Evolutionary conservation across 2,797 vertebrate genomes (phyloP).

Genomic region (Eremophila alpestris): DNA sequence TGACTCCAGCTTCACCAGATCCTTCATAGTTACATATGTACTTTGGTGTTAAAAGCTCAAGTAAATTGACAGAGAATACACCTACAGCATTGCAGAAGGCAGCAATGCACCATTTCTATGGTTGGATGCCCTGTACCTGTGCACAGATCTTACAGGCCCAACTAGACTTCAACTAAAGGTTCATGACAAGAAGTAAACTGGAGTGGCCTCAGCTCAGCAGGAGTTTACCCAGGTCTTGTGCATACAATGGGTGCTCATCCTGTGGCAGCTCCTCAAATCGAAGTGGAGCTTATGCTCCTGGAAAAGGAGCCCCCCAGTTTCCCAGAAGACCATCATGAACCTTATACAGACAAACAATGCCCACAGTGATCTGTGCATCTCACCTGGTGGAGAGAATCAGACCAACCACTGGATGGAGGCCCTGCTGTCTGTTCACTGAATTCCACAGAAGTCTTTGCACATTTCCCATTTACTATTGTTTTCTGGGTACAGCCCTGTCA

Average conservation of each 20-base stretch:
- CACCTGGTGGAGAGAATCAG: not conserved
- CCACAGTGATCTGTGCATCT: not conserved
- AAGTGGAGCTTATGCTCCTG: not conserved
- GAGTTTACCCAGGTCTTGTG: not conserved
- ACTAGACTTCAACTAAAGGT: not conserved
- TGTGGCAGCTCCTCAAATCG: not conserved
- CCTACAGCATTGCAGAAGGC: not conserved
- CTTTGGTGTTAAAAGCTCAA: not conserved
- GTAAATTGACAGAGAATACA: not conserved
- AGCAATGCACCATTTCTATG: rapidly evolving
- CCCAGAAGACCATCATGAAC: not conserved
- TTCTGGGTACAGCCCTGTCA: not conserved
- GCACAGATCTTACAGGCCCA: not conserved
- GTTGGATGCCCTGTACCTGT: not conserved
- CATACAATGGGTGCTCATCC: rapidly evolving
- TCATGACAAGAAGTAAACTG: not conserved
- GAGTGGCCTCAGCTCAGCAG: not conserved
- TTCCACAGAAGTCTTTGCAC: not conserved
- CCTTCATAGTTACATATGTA: not conserved
- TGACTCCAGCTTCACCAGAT: not conserved
- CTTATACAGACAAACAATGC: not conserved
- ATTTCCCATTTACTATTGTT: not conserved
- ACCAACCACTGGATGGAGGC: not conserved
- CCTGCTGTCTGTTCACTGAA: not conserved
- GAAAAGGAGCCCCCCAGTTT: not conserved